Conservation (phyloP, 1,140 invertebrate genomes). For the Drosophila jambulina region DNA sequence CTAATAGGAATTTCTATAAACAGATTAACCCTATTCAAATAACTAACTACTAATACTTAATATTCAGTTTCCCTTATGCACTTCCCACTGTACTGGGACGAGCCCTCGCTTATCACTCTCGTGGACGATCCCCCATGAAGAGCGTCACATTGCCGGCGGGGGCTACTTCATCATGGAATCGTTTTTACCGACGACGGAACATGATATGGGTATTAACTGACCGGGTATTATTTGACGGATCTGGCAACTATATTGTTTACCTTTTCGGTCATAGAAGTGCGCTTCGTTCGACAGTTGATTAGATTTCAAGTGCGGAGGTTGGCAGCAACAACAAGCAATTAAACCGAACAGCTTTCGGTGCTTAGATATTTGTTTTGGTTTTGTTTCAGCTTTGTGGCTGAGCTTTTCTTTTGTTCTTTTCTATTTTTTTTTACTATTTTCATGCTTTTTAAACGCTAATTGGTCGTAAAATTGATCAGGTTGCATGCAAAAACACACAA, state of each 20-base stretch:
- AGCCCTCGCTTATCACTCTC: conserved; percentile 17
- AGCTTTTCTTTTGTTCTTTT: conserved; percentile 38
- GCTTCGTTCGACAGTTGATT: conserved; percentile 51
- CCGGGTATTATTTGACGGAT: conserved; percentile 10
- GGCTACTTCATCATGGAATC: conserved; percentile 1
- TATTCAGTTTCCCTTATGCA: not conserved
- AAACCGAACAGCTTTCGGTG: conserved; percentile 35
- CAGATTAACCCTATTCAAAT: too few species aligned
- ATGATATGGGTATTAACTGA: conserved; percentile 10
- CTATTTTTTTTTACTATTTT: conserved; percentile 18
- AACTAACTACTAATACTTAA: too few species aligned
- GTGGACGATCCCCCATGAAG: not conserved
- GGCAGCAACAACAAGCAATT: conserved; percentile 41
- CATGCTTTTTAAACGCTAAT: conserved; percentile 60
- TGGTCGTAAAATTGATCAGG: conserved; percentile 51
- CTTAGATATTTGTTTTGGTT: conserved; percentile 33
- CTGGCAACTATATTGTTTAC: conserved; percentile 31
- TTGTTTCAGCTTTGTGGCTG: conserved; percentile 20
- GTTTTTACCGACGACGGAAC: not conserved
- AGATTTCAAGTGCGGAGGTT: conserved; percentile 62
- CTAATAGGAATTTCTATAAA: not conserved
- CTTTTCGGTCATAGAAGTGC: conserved; percentile 20
- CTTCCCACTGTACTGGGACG: conserved; percentile 11
- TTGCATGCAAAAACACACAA: conserved; percentile 23
- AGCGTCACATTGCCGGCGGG: conserved; percentile 1